Evolutionary conservation across 2,797 vertebrate genomes (phyloP).

Genomic region (Lycodopsis pacificus): DNA sequence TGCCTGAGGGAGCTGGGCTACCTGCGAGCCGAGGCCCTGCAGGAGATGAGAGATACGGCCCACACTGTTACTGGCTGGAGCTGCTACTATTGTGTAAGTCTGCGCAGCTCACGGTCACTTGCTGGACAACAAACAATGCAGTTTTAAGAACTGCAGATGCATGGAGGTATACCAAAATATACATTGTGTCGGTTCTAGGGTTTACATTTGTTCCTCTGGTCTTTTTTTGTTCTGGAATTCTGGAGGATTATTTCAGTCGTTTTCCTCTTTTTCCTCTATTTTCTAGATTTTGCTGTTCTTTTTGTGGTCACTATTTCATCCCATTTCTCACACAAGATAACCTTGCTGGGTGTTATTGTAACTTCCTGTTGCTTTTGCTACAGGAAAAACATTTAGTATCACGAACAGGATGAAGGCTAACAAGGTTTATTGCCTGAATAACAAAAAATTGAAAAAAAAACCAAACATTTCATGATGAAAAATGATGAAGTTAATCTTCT

Average conservation of each 20-base stretch:
- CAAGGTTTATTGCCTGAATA: neutral
- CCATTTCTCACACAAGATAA: neutral
- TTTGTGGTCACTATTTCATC: neutral
- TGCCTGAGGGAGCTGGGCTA: constrained; percentile 95
- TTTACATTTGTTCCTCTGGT: neutral
- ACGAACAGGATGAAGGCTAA: neutral
- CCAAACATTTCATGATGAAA: no score
- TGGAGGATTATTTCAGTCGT: neutral
- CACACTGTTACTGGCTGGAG: constrained; percentile 94
- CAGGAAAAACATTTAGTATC: neutral
- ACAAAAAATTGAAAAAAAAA: neutral
- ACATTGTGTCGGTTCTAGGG: neutral
- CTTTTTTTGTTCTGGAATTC: neutral
- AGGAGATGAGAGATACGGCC: constrained; percentile 90
- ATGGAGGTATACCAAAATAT: neutral
- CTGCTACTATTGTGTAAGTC: constrained; percentile 97
- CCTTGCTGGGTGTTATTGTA: neutral
- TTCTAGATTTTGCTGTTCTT: neutral
- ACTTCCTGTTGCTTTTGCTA: neutral
- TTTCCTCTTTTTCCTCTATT: neutral
- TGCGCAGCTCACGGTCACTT: neutral
- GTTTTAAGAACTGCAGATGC: neutral
- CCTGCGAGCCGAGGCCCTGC: constrained; percentile 85
- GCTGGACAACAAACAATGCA: neutral
- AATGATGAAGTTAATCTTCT: no score